Evolutionary conservation across 1,140 invertebrate species (phyloP).

Genomic region (Philopotamus ludificatus): DNA sequence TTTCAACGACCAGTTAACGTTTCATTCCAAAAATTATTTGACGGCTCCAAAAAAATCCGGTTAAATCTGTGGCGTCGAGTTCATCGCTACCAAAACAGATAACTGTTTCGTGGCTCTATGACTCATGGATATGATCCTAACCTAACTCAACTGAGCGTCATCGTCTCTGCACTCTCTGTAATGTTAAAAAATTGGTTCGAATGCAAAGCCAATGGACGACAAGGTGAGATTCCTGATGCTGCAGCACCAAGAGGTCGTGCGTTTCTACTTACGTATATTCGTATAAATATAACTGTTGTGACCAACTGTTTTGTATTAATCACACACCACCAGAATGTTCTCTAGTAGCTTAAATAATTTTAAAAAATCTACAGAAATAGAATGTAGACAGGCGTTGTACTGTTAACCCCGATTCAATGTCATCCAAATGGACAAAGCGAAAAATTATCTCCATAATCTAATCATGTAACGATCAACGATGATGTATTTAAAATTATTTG

Average conservation of each 20-base stretch:
- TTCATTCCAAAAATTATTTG: too few species aligned
- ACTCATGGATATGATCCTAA: background rate
- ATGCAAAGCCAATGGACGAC: background rate
- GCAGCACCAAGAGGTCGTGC: background rate
- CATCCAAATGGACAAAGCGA: too few species aligned
- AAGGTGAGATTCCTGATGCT: background rate
- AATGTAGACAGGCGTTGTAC: constrained; percentile 2
- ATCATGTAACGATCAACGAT: too few species aligned
- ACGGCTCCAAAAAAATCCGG: too few species aligned
- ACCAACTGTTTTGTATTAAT: constrained; percentile 26
- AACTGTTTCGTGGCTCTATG: background rate
- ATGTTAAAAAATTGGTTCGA: background rate
- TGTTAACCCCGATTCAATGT: too few species aligned
- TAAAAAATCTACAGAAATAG: constrained; percentile 6
- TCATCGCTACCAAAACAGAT: too few species aligned
- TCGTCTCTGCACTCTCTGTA: background rate
- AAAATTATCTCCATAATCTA: too few species aligned
- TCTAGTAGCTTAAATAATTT: background rate
- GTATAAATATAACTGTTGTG: constrained; percentile 15
- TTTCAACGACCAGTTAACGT: too few species aligned
- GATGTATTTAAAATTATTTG: too few species aligned
- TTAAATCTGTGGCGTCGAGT: too few species aligned
- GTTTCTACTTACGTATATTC: constrained; percentile 17
- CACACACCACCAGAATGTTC: background rate
- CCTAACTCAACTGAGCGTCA: background rate